Evolutionary conservation across 2,113 vertebrate genomes (phyloP).

Genomic region (Falco punctatus): DNA sequence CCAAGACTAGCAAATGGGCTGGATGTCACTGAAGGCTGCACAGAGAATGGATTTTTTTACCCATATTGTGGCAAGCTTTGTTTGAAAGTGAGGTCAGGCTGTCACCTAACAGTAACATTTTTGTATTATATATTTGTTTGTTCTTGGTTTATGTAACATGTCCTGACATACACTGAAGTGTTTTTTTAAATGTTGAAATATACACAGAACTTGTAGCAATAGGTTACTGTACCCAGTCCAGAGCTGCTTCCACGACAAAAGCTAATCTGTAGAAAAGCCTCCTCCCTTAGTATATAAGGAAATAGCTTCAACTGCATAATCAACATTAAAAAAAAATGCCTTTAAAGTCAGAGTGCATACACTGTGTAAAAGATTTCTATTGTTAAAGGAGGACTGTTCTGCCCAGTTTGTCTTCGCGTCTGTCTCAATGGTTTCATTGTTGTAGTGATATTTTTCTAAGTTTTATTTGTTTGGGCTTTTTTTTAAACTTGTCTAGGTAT

Average conservation of each 20-base stretch:
- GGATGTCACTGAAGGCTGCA: background rate
- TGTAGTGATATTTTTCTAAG: background rate
- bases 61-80: background rate
- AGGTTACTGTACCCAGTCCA: background rate
- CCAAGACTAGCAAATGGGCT: background rate
- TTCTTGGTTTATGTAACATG: background rate
- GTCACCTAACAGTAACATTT: background rate
- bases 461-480: background rate
- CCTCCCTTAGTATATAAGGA: slow-evolving; percentile 57
- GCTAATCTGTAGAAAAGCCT: background rate
- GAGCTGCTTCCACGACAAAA: background rate
- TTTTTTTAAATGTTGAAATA: background rate
- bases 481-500: slow-evolving; percentile 79
- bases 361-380: background rate
- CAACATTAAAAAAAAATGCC: background rate
- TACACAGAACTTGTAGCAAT: background rate
- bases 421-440: slow-evolving; percentile 24
- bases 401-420: background rate
- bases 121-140: background rate
- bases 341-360: slow-evolving; percentile 19
- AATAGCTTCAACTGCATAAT: background rate
- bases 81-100: background rate
- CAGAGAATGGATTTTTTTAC: background rate
- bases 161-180: background rate
- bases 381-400: background rate